Evolutionary conservation across 2,797 vertebrate genomes (phyloP).

Genomic region (Xyrichtys novacula): DNA sequence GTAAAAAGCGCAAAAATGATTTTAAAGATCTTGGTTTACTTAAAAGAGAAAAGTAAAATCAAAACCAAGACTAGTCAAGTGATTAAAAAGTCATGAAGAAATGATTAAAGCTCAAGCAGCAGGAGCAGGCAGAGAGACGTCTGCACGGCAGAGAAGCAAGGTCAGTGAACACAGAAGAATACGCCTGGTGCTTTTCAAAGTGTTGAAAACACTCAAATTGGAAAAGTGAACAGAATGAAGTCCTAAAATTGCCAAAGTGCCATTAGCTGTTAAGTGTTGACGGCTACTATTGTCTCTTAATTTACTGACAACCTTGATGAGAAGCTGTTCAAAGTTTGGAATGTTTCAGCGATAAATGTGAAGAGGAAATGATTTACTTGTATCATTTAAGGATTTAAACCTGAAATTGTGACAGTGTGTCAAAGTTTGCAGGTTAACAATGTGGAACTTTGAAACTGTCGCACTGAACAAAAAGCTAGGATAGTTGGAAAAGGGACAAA

Average conservation of each 20-base stretch:
- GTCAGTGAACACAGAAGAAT: too few species aligned
- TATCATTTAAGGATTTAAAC: background rate
- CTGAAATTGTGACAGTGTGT: background rate
- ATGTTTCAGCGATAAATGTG: background rate
- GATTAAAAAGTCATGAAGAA: too few species aligned
- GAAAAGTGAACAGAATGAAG: background rate
- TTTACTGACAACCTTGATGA: conserved; percentile 1
- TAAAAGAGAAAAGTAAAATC: too few species aligned
- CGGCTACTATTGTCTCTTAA: background rate
- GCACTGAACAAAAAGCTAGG: too few species aligned
- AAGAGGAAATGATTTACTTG: background rate
- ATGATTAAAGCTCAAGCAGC: too few species aligned
- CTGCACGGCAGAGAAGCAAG: too few species aligned
- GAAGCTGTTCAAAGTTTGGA: background rate
- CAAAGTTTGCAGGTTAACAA: background rate
- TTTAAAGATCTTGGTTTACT: too few species aligned
- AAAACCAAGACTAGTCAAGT: too few species aligned
- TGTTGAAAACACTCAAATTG: background rate
- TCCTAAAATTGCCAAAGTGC: background rate
- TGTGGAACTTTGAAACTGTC: background rate
- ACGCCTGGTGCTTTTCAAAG: background rate
- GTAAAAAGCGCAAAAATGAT: too few species aligned
- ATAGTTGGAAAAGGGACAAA: too few species aligned
- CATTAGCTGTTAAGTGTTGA: background rate
- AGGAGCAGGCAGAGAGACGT: too few species aligned